These are phyloP conservation scores for Drosophila triauraria DNA, from an alignment of 1,140 invertebrate species.

Conservation along the genomic window DNA sequence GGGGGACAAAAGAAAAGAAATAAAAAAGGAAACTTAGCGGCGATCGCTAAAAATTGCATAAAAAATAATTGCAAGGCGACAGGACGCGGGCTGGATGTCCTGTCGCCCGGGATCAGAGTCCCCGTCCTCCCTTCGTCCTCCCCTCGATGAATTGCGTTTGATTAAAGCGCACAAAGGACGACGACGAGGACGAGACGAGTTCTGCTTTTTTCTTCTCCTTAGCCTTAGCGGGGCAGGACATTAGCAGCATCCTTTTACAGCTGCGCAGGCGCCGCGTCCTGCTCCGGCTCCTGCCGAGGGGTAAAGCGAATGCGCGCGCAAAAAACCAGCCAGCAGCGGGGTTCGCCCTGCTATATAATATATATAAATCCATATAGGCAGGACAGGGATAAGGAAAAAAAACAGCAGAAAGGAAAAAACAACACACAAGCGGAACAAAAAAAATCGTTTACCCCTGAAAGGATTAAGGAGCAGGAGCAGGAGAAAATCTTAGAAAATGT, in stretches of 20 bases:
- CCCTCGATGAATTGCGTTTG: slow-evolving; percentile 62
- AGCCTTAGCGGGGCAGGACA: slow-evolving; percentile 53
- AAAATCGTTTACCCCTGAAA: slow-evolving; percentile 50
- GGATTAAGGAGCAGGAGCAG: slow-evolving; percentile 33
- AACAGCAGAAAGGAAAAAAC: slow-evolving; percentile 22
- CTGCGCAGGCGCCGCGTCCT: slow-evolving; percentile 71
- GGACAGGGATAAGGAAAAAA: slow-evolving; percentile 2
- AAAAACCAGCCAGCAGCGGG: slow-evolving; percentile 52
- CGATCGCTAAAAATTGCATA: slow-evolving; percentile 80
- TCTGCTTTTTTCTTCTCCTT: slow-evolving; percentile 1
- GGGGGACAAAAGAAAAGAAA: slow-evolving; percentile 10
- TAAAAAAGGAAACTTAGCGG: slow-evolving; percentile 45
- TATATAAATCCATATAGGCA: neutral
- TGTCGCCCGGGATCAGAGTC: slow-evolving; percentile 4
- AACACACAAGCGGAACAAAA: slow-evolving; percentile 32
- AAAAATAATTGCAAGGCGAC: slow-evolving; percentile 79
- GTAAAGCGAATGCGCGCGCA: slow-evolving; percentile 71
- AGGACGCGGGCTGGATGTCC: slow-evolving; percentile 50
- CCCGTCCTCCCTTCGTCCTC: neutral
- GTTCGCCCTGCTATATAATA: neutral
- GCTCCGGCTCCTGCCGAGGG: slow-evolving; percentile 31
- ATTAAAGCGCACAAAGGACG: slow-evolving; percentile 70
- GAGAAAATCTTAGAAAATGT: slow-evolving; percentile 38
- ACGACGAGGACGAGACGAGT: slow-evolving; percentile 36
- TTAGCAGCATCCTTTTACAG: slow-evolving; percentile 83